Evolutionary conservation across 1,140 invertebrate genomes (phyloP), one percentile per base, ranked within the genome.

Genomic region (Agrypnia vestita): DNA sequence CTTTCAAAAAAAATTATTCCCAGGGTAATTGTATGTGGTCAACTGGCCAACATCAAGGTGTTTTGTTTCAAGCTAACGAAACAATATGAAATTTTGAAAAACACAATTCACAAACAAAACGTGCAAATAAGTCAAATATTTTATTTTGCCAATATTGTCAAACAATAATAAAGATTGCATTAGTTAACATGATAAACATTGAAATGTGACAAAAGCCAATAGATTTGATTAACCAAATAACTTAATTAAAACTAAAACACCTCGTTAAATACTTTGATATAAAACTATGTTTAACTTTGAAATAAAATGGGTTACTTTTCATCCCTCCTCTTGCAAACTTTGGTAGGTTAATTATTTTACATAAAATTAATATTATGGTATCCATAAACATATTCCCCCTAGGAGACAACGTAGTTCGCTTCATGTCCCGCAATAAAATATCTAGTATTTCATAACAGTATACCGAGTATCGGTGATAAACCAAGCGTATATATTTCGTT

Each of bases 401-500:
- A 64, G 61, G 61, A 64, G 61, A 59, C 55, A 15, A 59, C 55
- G 55, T 21, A 59, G 17, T 59, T 21, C 55, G 55, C 55, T 19
- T 25, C 21, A 13, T 12, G 6, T 51, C 43, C 67, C 13, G 67
- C 43, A 47, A 17, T 71, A 49, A 62, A 49, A 71, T 17, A 71
- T 47, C n/a, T 71, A 49, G 13, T n/a, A 55, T 46, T 9, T 64
- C 12, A 64, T 25, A 43, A 46, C 62, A 76, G 67, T 69, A 64
- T 56, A 75, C 74, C 56, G 56, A 55, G 62, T 77, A 77, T 76
- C 49, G 71, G 76, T 59, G 56, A 78, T 67, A 44, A 67, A 69
- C 53, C 75, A 81, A 81, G 80, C 80, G 76, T 75, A 78, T 71
- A 78, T 72, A 56, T 76, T 78, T 81, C 76, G 67, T 71, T 75